phyloP scores from a whole-genome alignment of 2,888 invertebrate species.

The Ditula angustiorana region DNA sequence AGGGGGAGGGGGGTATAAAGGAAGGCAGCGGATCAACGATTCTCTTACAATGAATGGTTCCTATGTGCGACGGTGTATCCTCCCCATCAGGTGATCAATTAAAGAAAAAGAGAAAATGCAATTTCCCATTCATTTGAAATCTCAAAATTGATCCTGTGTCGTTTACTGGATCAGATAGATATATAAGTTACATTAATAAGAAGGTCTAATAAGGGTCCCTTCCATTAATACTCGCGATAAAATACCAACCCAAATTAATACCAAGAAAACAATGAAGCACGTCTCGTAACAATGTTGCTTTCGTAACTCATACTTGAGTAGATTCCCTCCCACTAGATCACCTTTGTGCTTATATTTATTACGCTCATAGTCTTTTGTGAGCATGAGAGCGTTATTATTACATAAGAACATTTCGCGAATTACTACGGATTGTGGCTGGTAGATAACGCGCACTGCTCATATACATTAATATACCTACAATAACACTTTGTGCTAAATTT shows the following conservation, averaged over 20 bases:
- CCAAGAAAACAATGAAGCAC: slow-evolving; percentile 34
- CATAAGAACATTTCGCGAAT: slow-evolving; percentile 9
- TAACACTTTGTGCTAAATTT: background rate
- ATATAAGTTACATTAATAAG: background rate
- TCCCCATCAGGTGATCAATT: too few relatives aligned
- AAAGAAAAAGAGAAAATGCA: background rate
- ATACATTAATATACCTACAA: background rate
- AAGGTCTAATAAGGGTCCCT: slow-evolving; percentile 1
- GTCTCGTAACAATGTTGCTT: slow-evolving; percentile 29
- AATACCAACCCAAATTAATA: slow-evolving; percentile 33
- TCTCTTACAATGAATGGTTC: too few relatives aligned
- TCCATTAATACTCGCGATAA: slow-evolving; percentile 27
- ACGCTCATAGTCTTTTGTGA: slow-evolving; percentile 16
- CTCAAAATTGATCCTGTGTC: background rate
- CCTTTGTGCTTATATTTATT: slow-evolving; percentile 33
- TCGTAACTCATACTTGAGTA: slow-evolving; percentile 24
- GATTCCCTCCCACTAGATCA: slow-evolving; percentile 25
- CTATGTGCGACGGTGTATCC: too few relatives aligned
- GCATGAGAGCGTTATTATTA: slow-evolving; percentile 23
- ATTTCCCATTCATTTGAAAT: background rate
- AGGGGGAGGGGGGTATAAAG: too few relatives aligned
- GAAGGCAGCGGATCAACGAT: too few relatives aligned
- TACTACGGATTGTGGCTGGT: background rate
- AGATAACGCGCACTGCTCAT: background rate
- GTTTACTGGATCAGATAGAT: background rate